Evolutionary conservation across 2,113 vertebrate species (phyloP), one percentile per base, ranked within the genome.

Genomic region (Eptesicus fuscus): DNA sequence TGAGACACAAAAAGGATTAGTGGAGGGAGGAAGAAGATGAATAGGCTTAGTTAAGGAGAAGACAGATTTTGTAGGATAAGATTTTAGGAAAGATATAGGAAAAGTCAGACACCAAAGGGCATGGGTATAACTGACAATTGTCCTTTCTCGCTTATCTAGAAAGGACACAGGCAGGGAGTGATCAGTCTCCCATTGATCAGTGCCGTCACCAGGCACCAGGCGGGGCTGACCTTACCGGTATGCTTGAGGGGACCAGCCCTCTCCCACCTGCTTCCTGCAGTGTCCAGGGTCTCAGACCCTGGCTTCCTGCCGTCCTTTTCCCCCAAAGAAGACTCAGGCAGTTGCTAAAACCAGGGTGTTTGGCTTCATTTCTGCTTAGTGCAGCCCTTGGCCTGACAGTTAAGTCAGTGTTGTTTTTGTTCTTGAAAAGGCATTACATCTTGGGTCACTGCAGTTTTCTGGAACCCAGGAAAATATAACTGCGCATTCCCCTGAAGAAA

Each of bases 71-170:
- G 79, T 63, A 69, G 42, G 67, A 70, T 94, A 91, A 96, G 92
- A 92, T 95, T 94, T 92, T 63, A 69, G 80, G 78, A 67, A 76
- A 95, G 95, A 93, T 73, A 91, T 2, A 28, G 78, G 51, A 67
- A 70, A 88, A 92, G 83, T 56, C 83, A 69, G 79, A 40, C 0
- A 16, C 44, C 9, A 9, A 35, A 69, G 90, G 86, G 47, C 65
- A 9, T 12, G 47, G 32, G 37, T 76, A 32, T 59, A 44, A 47
- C 32, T 40, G 88, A 56, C 40, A 25, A 7, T 20, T 70, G 49
- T 23, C 71, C 90, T 89, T 85, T 78, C 70, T 56, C 7, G 6
- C 37, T 70, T 83, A 63, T 51, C 90, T 51, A 18, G 47, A 51
- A 82, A 83, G 94, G 94, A 82, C 67, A 20, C 40, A 1, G 4